phyloP scores from a whole-genome alignment of 1,140 invertebrate genomes.

The Drosophila ananassae region DNA sequence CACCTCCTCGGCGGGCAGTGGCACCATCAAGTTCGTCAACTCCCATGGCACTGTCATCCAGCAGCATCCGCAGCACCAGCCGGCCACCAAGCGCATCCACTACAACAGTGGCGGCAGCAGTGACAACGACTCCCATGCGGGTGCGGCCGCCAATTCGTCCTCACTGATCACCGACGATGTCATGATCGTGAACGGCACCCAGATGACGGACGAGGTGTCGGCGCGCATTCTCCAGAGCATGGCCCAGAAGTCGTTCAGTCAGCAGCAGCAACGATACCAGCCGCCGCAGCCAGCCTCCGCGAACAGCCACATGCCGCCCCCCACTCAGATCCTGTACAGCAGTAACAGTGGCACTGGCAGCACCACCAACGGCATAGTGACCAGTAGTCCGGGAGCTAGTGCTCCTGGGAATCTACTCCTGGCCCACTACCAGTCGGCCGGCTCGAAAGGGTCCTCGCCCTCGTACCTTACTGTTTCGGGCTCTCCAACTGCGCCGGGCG shows the following conservation, averaged over 20 bases:
- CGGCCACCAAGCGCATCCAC: slow-evolving; percentile 48
- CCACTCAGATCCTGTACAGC: slow-evolving; percentile 68
- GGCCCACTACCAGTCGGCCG: slow-evolving; percentile 54
- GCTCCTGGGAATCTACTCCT: slow-evolving; percentile 50
- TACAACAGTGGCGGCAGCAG: slow-evolving; percentile 68
- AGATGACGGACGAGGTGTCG: slow-evolving; percentile 83
- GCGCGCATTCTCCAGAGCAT: slow-evolving; percentile 81
- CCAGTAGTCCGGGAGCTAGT: slow-evolving; percentile 14
- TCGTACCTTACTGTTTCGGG: slow-evolving; percentile 45
- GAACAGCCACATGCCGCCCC: slow-evolving; percentile 63
- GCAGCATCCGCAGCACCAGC: slow-evolving; percentile 71
- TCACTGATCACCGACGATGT: slow-evolving; percentile 72
- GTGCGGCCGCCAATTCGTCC: slow-evolving; percentile 33
- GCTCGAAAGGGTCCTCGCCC: slow-evolving; percentile 38
- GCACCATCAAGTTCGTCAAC: slow-evolving; percentile 83
- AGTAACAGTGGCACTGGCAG: slow-evolving; percentile 13
- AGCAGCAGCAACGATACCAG: slow-evolving; percentile 83
- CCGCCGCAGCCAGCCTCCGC: slow-evolving; percentile 44
- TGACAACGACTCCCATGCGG: slow-evolving; percentile 40
- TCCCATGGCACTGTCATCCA: slow-evolving; percentile 77
- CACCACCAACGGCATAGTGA: slow-evolving; percentile 35
- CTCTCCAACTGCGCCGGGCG: slow-evolving; percentile 39
- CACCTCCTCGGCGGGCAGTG: slow-evolving; percentile 13
- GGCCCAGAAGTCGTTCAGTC: slow-evolving; percentile 79
- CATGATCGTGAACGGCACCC: slow-evolving; percentile 82